Evolutionary conservation across 1,140 invertebrate species (phyloP).

Genomic region (Zaprionus vittiger): DNA sequence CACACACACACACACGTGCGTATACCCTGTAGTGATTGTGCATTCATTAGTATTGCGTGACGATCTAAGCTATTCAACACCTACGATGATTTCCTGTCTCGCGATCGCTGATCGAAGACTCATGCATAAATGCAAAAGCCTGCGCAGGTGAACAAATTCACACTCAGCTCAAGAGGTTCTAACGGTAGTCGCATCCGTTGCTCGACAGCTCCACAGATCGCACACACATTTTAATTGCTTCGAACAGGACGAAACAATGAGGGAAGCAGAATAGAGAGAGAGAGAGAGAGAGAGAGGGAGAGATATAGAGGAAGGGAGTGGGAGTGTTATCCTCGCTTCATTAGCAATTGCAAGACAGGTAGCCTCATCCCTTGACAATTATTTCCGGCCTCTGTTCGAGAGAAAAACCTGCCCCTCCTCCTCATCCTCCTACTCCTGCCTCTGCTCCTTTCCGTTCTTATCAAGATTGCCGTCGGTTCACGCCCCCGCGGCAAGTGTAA

Average conservation of each 20-base stretch:
- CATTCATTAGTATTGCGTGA: constrained; percentile 34
- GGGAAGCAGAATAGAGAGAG: constrained; percentile 17
- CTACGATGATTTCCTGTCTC: constrained; percentile 61
- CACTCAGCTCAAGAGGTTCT: constrained; percentile 44
- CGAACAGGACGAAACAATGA: constrained; percentile 26
- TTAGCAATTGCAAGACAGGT: constrained; percentile 69
- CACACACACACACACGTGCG: neutral
- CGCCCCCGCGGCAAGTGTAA: constrained; percentile 43
- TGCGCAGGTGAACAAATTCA: constrained; percentile 70
- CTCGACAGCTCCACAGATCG: constrained; percentile 11
- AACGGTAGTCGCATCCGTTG: constrained; percentile 72
- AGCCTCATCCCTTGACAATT: constrained; percentile 70
- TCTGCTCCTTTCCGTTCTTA: constrained; percentile 39
- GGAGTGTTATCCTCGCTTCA: constrained; percentile 33
- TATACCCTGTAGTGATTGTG: neutral
- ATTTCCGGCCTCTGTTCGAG: constrained; percentile 63
- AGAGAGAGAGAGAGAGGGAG: constrained; percentile 23
- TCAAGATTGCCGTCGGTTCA: constrained; percentile 64
- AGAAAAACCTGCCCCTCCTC: constrained; percentile 1
- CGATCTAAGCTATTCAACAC: constrained; percentile 58
- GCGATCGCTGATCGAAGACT: neutral
- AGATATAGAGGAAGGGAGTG: constrained; percentile 7
- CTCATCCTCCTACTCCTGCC: neutral
- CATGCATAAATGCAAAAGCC: constrained; percentile 57
- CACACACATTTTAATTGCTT: constrained; percentile 56